Conservation (phyloP, 2,113 vertebrate species). For the Scomber scombrus region DNA sequence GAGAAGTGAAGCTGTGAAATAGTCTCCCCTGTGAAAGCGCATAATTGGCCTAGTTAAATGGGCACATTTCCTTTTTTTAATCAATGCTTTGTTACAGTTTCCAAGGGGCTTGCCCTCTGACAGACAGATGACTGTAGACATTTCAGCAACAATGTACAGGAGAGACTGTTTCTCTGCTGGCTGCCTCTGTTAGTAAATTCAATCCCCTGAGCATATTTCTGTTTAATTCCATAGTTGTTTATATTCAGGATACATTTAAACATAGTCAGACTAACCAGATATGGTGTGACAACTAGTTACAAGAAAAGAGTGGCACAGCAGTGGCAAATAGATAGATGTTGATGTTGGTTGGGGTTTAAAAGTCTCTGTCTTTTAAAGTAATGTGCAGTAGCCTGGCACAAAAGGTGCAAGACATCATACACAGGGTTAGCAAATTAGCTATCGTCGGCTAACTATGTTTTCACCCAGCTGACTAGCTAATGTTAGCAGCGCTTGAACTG, state of each 20-base stretch:
- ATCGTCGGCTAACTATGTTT: slow-evolving; percentile 36
- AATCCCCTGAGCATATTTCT: too few relatives aligned
- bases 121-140: slow-evolving; percentile 25
- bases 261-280: slow-evolving; percentile 9
- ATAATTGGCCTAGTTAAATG: slow-evolving; percentile 47
- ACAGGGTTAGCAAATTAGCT: slow-evolving; percentile 24
- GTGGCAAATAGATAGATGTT: slow-evolving; percentile 20
- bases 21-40: slow-evolving; percentile 49
- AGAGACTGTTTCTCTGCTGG: slow-evolving; percentile 6
- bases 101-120: slow-evolving; percentile 13
- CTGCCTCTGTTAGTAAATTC: neutral
- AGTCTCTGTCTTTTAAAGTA: neutral
- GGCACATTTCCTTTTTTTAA: slow-evolving; percentile 20
- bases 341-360: neutral
- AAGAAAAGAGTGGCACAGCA: slow-evolving; percentile 25
- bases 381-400: neutral
- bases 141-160: slow-evolving; percentile 19
- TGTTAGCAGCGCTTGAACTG: slow-evolving; percentile 52
- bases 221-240: neutral
- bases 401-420: neutral
- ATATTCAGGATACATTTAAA: slow-evolving; percentile 16
- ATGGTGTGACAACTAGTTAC: slow-evolving; percentile 17
- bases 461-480: slow-evolving; percentile 52
- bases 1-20: slow-evolving; percentile 70
- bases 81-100: slow-evolving; percentile 29